Conservation (phyloP, 2,113 vertebrate species). For the Erpornis zantholeuca region DNA sequence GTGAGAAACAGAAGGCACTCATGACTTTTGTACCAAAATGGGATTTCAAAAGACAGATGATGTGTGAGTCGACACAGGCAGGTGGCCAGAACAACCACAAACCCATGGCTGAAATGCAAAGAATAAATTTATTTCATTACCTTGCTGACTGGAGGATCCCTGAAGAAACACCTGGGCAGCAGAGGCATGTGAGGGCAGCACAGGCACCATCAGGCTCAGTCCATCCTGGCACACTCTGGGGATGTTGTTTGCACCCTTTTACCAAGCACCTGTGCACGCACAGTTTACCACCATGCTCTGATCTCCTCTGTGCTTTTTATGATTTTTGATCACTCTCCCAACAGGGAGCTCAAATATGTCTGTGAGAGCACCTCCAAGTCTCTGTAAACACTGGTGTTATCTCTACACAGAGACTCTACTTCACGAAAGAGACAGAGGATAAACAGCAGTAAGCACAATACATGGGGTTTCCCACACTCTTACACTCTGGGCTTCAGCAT, state of each 20-base stretch:
- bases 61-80: background rate
- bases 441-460: background rate
- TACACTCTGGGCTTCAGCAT: background rate
- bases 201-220: background rate
- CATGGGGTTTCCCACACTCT: background rate
- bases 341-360: background rate
- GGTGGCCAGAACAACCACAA: background rate
- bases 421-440: background rate
- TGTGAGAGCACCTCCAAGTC: accelerated
- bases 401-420: too few species aligned
- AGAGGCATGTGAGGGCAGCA: accelerated
- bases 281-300: background rate
- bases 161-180: background rate
- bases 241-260: background rate
- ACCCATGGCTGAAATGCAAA: background rate
- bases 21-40: background rate
- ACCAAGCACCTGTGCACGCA: accelerated
- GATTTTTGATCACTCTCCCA: background rate
- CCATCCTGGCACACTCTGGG: background rate
- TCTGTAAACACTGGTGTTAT: background rate
- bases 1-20: background rate
- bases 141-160: background rate
- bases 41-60: background rate
- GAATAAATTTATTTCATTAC: background rate
- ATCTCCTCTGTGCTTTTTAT: background rate